Evolutionary conservation across 2,113 vertebrate species (phyloP).

Genomic region (Scopus umbretta): DNA sequence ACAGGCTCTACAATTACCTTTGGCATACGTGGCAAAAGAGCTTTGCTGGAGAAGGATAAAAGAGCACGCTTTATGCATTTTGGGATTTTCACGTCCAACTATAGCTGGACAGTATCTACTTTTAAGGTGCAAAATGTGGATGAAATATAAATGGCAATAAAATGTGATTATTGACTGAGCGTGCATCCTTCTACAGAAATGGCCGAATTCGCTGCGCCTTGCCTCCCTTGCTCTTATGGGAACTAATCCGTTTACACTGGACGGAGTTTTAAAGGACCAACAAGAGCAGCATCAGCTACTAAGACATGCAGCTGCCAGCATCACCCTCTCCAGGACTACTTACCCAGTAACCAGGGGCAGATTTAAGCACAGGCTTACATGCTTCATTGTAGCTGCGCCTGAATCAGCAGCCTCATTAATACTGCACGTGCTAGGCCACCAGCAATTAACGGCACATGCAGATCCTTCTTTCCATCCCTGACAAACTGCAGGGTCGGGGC

Average conservation of each 20-base stretch:
- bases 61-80: not conserved
- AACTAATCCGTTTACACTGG: not conserved
- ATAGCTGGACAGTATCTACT: not conserved
- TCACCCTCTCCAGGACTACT: not conserved
- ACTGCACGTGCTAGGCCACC: fast-evolving
- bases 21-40: not conserved
- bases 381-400: fast-evolving
- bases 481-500: not conserved
- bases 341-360: not conserved
- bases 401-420: not conserved
- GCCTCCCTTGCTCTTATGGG: not conserved
- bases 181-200: not conserved
- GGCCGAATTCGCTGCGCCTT: not conserved
- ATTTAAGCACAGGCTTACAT: not conserved
- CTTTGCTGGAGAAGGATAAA: not conserved
- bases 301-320: not conserved
- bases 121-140: not conserved
- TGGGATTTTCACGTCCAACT: not conserved
- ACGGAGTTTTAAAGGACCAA: not conserved
- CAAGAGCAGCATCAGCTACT: not conserved
- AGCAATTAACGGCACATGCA: fast-evolving
- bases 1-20: not conserved
- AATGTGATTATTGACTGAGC: not conserved
- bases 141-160: not conserved
- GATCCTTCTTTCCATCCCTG: not conserved